Conservation (phyloP, 2,113 vertebrate species). For the Ariopsis seemanni region DNA sequence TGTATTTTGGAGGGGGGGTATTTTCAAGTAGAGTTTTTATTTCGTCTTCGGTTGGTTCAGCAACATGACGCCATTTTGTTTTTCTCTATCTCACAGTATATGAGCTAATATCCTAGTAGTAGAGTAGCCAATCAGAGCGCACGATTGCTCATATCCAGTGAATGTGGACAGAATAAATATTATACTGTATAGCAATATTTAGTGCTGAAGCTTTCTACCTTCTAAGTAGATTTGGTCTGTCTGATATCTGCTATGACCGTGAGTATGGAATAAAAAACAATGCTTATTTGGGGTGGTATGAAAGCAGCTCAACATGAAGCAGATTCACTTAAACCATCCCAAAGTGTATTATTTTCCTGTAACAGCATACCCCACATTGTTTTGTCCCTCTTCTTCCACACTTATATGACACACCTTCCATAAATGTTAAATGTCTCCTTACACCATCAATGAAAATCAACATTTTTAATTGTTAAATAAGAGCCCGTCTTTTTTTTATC, state of each 20-base stretch:
- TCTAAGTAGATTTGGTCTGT: too few relatives aligned
- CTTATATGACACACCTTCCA: background rate
- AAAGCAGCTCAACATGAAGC: background rate
- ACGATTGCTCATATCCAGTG: too few relatives aligned
- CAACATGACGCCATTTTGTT: too few relatives aligned
- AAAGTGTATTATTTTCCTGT: background rate
- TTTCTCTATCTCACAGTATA: too few relatives aligned
- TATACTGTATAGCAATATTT: background rate
- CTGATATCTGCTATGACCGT: background rate
- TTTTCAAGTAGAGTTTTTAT: too few relatives aligned
- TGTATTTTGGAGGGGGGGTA: too few relatives aligned
- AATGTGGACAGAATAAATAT: too few relatives aligned
- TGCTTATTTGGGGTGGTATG: background rate
- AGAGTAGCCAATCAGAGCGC: too few relatives aligned
- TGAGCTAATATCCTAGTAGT: too few relatives aligned
- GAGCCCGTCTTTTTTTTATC: background rate
- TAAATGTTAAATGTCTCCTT: background rate
- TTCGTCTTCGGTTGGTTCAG: too few relatives aligned
- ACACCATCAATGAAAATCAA: background rate
- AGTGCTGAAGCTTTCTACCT: background rate
- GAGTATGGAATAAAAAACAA: background rate
- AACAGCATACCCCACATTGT: too few relatives aligned
- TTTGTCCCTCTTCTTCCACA: background rate
- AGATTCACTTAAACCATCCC: too few relatives aligned
- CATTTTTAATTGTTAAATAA: background rate